Base-by-base conservation (phyloP, 2,888 invertebrate genomes). In the Drosophila lutescens region DNA sequence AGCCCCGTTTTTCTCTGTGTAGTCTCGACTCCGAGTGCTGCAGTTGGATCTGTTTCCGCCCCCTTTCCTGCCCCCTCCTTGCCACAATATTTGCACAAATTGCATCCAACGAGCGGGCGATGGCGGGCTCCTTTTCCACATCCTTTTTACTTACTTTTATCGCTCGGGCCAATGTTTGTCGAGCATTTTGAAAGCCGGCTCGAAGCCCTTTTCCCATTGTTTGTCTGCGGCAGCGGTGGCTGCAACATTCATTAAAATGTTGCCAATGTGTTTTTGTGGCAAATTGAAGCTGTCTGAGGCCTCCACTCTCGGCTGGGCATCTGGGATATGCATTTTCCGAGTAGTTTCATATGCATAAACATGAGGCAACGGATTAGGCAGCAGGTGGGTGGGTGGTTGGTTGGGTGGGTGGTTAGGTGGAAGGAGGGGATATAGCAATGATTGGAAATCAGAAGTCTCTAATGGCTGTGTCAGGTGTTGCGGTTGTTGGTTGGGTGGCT, bases 261-360 rank as follows among this genome's bases (percentile, higher is more conserved):
- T 88, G 85, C 88, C 85, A 86, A 88, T 88, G 85, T 86, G 85
- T 88, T 88, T 86, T 84, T 88, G 87, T 77, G 87, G 88, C 79
- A 83, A 88, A 88, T 84, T 86, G 84, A 88, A 78, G 86, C 80
- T 88, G 74, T 73, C 53, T 44, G 40, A 63, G 73, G 65, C 55
- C 51, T 44, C 44, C 17, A 43, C 65, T 51, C 71, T 56, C 34
- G 13, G 17, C 58, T 54, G 56, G 55, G 50, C 65, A 78, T 49
- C 46, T 70, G 61, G 74, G 59, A 61, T 80, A 76, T 78, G 77
- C 85, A 84, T 86, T 80, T 67, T 70, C 70, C 77, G 68, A 78
- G 77, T 63, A 76, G 67, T 76, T 86, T 67, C 85, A 74, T 84
- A 72, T 80, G 78, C 73, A 71, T 59, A 68, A 54, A 51, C 58